These are phyloP conservation scores for Xanthorhoe spadicearia DNA, from an alignment of 2,888 invertebrate genomes.

Conservation along the genomic window DNA sequence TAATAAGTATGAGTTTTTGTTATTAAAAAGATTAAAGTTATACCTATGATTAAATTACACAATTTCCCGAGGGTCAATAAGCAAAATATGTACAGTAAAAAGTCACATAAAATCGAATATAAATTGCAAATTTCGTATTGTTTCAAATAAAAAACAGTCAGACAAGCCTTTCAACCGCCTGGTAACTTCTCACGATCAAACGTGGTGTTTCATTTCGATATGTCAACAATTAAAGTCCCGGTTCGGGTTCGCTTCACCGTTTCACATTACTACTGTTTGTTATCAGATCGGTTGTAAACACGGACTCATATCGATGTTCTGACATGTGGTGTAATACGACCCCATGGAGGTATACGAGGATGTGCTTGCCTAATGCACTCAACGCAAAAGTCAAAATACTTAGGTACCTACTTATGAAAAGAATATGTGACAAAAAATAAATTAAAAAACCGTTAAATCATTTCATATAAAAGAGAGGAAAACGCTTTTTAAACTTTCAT, in stretches of 20 bases:
- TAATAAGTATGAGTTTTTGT: too few species aligned
- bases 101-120: too few species aligned
- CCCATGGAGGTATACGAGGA: neutral
- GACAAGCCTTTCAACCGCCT: conserved; percentile 17
- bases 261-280: conserved; percentile 60
- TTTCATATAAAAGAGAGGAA: too few species aligned
- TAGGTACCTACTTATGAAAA: too few species aligned
- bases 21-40: too few species aligned
- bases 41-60: too few species aligned
- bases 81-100: too few species aligned
- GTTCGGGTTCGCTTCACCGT: conserved; percentile 46
- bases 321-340: conserved; percentile 29
- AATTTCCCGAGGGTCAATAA: too few species aligned
- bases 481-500: too few species aligned
- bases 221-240: conserved; percentile 55
- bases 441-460: too few species aligned
- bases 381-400: neutral
- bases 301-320: conserved; percentile 37
- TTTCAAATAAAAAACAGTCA: conserved; percentile 13
- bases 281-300: conserved; percentile 51
- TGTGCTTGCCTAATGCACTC: too few species aligned
- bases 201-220: conserved; percentile 49
- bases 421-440: too few species aligned
- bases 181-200: conserved; percentile 50
- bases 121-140: neutral